Percentiles rank a stretch among this genome's conserved stretches.
These are phyloP conservation scores for Thera obeliscata DNA, from an alignment of 2,888 invertebrate genomes.

Conservation along the genomic window DNA sequence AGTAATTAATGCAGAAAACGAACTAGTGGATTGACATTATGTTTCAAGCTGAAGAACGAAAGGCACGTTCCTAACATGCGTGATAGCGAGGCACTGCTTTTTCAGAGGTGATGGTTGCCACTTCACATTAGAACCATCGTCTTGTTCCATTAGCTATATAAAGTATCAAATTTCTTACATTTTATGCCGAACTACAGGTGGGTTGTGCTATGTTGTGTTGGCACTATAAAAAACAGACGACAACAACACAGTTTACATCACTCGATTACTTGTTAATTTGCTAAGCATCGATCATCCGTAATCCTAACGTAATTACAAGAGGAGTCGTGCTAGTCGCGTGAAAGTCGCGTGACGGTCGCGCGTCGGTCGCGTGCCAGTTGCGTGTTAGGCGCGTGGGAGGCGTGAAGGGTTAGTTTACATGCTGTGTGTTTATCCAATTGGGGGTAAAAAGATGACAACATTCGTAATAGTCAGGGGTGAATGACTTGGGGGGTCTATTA, in stretches of 20 bases:
- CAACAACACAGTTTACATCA: not conserved
- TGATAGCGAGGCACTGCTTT: too few relatives aligned
- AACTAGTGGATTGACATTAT: too few relatives aligned
- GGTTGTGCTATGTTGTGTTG: too few relatives aligned
- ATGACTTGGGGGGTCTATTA: constrained; percentile 8
- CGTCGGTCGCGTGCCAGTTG: constrained; percentile 19
- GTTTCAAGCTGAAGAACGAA: too few relatives aligned
- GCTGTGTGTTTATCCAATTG: constrained; percentile 27
- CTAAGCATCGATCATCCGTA: constrained; percentile 29
- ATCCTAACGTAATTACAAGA: constrained; percentile 35
- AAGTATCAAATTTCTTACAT: too few relatives aligned
- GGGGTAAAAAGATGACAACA: constrained; percentile 23
- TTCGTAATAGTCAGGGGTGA: constrained; percentile 16
- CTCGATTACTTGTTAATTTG: constrained; percentile 32
- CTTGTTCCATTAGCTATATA: too few relatives aligned
- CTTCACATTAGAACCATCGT: too few relatives aligned
- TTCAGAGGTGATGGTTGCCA: too few relatives aligned
- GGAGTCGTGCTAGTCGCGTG: constrained; percentile 17
- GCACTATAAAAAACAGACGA: too few relatives aligned
- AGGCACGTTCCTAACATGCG: too few relatives aligned
- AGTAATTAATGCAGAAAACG: too few relatives aligned
- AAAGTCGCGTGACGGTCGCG: constrained; percentile 25
- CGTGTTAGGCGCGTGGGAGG: constrained; percentile 22
- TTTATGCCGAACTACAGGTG: too few relatives aligned
- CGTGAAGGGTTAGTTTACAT: constrained; percentile 24